phyloP scores from a whole-genome alignment of 2,797 vertebrate species.

The Arnoldichthys spilopterus region DNA sequence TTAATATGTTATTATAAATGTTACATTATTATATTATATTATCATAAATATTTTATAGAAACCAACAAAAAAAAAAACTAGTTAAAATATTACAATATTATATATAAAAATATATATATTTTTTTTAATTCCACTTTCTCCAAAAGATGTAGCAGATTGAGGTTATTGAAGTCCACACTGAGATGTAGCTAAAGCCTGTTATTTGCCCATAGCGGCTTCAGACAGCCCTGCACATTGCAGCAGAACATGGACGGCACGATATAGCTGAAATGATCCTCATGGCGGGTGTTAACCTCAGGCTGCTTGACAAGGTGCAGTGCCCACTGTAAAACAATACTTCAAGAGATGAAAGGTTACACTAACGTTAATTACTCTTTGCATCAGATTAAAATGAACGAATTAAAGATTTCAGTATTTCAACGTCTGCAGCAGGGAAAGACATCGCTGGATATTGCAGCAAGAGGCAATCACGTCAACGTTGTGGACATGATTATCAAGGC shows the following conservation, averaged over 20 bases:
- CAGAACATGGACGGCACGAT: conserved; percentile 83
- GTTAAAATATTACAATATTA: too few relatives aligned
- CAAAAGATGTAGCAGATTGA: too few relatives aligned
- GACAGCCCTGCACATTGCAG: conserved; percentile 85
- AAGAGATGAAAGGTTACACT: background rate
- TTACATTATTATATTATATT: too few relatives aligned
- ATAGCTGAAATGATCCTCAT: conserved; percentile 87
- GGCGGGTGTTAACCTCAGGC: conserved; percentile 83
- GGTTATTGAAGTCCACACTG: too few relatives aligned
- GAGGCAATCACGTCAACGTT: conserved; percentile 85
- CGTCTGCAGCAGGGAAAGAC: conserved; percentile 87
- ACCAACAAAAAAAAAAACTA: too few relatives aligned
- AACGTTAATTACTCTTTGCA: background rate
- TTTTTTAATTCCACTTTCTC: too few relatives aligned
- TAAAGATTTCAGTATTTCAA: background rate
- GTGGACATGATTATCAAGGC: conserved; percentile 95
- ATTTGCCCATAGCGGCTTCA: conserved; percentile 82
- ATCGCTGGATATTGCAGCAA: conserved; percentile 85
- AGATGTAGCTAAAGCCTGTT: background rate
- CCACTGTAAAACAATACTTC: background rate
- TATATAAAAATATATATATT: too few relatives aligned
- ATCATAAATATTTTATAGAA: too few relatives aligned
- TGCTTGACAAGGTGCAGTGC: conserved; percentile 84
- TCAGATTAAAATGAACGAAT: background rate
- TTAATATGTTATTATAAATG: too few relatives aligned